Percentiles rank a stretch among this genome's conserved stretches.
Evolutionary conservation across 2,888 invertebrate species (phyloP).

Genomic region (Gortyna flavago): DNA sequence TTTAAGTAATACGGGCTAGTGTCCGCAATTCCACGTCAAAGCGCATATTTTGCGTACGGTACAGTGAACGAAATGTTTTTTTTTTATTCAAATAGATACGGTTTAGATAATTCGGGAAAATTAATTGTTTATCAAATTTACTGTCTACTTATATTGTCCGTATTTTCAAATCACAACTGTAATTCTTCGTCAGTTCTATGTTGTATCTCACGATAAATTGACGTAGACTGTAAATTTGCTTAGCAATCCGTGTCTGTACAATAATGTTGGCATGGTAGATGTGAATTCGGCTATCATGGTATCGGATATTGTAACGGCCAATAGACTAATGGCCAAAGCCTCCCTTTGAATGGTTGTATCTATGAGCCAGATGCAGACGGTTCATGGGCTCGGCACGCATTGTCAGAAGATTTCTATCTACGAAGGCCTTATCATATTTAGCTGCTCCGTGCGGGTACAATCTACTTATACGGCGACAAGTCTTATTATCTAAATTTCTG

Average conservation of each 20-base stretch:
- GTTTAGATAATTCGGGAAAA: background rate
- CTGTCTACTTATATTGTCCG: too few species aligned
- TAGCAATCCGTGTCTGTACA: background rate
- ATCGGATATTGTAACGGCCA: background rate
- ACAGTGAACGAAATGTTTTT: too few species aligned
- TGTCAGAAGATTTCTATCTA: background rate
- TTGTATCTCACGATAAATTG: background rate
- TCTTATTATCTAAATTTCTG: background rate
- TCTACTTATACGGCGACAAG: background rate
- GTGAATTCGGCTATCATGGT: background rate
- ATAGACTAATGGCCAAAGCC: background rate
- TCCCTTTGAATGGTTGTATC: background rate
- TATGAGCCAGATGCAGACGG: background rate
- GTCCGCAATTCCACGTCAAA: too few species aligned
- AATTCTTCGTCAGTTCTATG: background rate
- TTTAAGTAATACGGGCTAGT: too few species aligned
- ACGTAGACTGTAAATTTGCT: background rate
- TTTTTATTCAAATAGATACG: too few species aligned
- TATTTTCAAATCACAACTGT: background rate
- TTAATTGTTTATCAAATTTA: background rate
- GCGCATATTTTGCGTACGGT: too few species aligned
- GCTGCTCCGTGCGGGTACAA: background rate
- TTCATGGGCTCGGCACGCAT: background rate
- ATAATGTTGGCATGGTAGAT: background rate
- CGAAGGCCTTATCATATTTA: background rate